Evolutionary conservation across 2,888 invertebrate species (phyloP).

Genomic region (Scaptomyza cyrtandrae): DNA sequence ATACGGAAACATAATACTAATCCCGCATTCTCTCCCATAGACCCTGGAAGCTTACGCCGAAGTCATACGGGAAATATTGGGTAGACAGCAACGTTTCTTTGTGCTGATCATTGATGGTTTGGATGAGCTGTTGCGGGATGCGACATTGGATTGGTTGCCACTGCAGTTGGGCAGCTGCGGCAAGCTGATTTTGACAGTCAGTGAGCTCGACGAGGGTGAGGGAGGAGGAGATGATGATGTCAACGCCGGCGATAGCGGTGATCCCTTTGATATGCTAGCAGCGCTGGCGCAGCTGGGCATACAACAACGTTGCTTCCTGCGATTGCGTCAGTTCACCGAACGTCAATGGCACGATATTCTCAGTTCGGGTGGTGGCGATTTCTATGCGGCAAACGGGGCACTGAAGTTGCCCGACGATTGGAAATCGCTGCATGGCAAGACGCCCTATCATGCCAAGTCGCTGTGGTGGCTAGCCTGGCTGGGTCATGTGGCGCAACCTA

Average conservation of each 20-base stretch:
- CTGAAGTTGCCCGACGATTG: slow-evolving; percentile 82
- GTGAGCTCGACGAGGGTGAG: slow-evolving; percentile 56
- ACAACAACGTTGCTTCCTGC: slow-evolving; percentile 80
- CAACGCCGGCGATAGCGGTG: slow-evolving; percentile 28
- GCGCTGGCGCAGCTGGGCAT: slow-evolving; percentile 77
- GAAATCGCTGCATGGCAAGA: slow-evolving; percentile 80
- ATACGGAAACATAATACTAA: not conserved
- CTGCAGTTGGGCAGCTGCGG: slow-evolving; percentile 89
- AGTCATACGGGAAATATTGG: slow-evolving; percentile 85
- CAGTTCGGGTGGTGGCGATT: slow-evolving; percentile 82
- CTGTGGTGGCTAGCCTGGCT: slow-evolving; percentile 88
- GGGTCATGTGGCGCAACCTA: slow-evolving; percentile 86
- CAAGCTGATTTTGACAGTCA: slow-evolving; percentile 89
- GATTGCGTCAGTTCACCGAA: slow-evolving; percentile 81
- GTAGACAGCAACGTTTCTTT: slow-evolving; percentile 85
- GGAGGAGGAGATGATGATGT: slow-evolving; percentile 26
- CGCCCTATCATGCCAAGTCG: slow-evolving; percentile 84
- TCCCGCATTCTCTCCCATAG: slow-evolving; percentile 83
- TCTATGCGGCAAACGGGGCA: slow-evolving; percentile 82
- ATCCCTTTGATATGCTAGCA: slow-evolving; percentile 66
- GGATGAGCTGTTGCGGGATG: slow-evolving; percentile 86
- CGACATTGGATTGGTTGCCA: slow-evolving; percentile 90
- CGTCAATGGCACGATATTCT: slow-evolving; percentile 84
- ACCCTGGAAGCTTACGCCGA: slow-evolving; percentile 90
- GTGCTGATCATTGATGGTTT: slow-evolving; percentile 92